phyloP scores from a whole-genome alignment of 2,113 vertebrate genomes.

The Stigmatopora argus region DNA sequence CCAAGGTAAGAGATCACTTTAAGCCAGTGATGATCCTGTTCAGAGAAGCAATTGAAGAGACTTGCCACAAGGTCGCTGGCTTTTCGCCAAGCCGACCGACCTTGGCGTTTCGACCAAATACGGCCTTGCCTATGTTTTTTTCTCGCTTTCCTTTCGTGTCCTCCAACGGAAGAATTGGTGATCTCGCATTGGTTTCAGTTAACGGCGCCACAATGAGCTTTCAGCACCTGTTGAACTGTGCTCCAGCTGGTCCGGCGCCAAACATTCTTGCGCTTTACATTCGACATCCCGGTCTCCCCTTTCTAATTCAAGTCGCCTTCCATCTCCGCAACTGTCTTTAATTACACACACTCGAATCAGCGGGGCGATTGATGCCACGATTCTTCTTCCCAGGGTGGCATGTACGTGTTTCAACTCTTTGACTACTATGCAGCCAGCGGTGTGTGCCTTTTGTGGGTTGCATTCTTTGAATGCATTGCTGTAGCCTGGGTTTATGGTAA shows the following conservation, averaged over 20 bases:
- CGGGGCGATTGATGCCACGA: constrained; percentile 16
- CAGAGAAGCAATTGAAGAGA: constrained; percentile 22
- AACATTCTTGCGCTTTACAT: constrained; percentile 34
- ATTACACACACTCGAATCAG: constrained; percentile 9
- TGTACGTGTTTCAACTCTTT: constrained; percentile 99
- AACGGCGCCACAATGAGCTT: constrained; percentile 38
- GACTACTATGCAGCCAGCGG: constrained; percentile 99
- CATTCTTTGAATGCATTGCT: constrained; percentile 99
- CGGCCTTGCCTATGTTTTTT: constrained; percentile 30
- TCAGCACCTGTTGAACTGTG: constrained; percentile 65
- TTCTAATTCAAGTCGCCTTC: constrained; percentile 16
- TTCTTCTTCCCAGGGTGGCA: constrained; percentile 83
- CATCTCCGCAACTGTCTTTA: constrained; percentile 19
- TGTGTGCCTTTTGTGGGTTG: constrained; percentile 99
- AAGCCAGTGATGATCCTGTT: constrained; percentile 6
- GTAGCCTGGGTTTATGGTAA: constrained; percentile 99
- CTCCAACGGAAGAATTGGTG: constrained; percentile 48
- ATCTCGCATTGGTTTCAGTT: constrained; percentile 55
- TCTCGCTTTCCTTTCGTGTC: constrained; percentile 21
- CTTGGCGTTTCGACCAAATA: constrained; percentile 49
- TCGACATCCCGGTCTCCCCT: constrained; percentile 10
- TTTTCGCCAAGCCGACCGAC: constrained; percentile 25
- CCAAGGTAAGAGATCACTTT: constrained; percentile 77
- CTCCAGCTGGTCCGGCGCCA: constrained; percentile 45
- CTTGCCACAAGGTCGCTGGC: constrained; percentile 31